Evolutionary conservation across 1,140 invertebrate species (phyloP).

Genomic region (Bombus waltoni): DNA sequence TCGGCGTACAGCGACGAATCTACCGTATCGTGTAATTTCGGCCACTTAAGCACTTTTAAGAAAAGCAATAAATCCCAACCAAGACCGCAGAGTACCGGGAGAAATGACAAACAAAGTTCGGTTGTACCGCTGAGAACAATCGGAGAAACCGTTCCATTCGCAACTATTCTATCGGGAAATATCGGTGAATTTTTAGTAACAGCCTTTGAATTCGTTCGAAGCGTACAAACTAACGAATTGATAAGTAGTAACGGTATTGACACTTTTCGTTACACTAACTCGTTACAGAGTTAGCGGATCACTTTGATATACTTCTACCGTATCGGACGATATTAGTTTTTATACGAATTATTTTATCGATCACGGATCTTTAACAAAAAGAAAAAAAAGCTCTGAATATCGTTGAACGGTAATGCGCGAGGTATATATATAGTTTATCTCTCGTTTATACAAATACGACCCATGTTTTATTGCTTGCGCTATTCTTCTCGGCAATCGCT

Average conservation of each 20-base stretch:
- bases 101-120: neutral
- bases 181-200: neutral
- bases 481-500: slow-evolving; percentile 1
- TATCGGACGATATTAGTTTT: too few species aligned
- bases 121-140: neutral
- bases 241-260: too few species aligned
- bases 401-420: too few species aligned
- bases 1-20: slow-evolving; percentile 31
- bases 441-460: too few species aligned
- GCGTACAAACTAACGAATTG: neutral
- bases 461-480: slow-evolving; percentile 9
- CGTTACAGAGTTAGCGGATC: too few species aligned
- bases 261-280: too few species aligned
- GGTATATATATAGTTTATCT: neutral
- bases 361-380: too few species aligned
- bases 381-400: too few species aligned
- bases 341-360: too few species aligned
- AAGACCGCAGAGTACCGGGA: fast-evolving
- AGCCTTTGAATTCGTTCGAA: neutral
- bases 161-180: neutral
- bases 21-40: slow-evolving; percentile 51
- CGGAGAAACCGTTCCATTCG: too few species aligned
- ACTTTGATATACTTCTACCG: too few species aligned
- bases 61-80: neutral
- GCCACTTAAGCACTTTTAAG: slow-evolving; percentile 17